Conservation (phyloP, 2,888 invertebrate genomes). For the Eucera pruinosa region DNA sequence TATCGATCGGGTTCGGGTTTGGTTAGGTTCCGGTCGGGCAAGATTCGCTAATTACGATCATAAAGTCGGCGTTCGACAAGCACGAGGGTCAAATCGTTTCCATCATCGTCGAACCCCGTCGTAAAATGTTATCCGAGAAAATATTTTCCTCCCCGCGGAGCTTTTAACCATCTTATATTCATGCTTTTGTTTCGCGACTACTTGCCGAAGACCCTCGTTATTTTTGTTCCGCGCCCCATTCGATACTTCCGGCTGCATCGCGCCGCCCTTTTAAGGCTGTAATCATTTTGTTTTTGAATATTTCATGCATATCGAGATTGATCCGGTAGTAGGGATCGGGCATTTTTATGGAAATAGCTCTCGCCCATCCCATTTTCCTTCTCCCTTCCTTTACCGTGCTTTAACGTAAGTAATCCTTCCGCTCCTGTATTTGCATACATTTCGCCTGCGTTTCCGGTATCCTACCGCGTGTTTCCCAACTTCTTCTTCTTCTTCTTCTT, state of each 20-base stretch:
- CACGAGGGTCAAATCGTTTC: neutral
- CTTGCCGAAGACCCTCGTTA: constrained; percentile 41
- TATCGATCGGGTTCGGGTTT: neutral
- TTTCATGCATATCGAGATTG: constrained; percentile 60
- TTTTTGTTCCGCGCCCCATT: constrained; percentile 36
- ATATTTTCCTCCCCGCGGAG: constrained; percentile 26
- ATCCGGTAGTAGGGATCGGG: constrained; percentile 51
- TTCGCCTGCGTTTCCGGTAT: constrained; percentile 55
- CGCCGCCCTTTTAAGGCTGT: constrained; percentile 48
- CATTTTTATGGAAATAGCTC: constrained; percentile 60
- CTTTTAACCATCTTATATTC: constrained; percentile 54
- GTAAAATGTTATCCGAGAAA: constrained; percentile 41
- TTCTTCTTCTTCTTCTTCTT: constrained; percentile 1
- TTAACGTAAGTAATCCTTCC: constrained; percentile 62
- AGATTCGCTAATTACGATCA: constrained; percentile 10
- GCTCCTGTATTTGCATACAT: constrained; percentile 57
- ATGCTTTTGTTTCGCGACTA: constrained; percentile 43
- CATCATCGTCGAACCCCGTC: constrained; percentile 2
- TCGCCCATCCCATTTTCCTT: neutral
- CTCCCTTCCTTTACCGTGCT: constrained; percentile 26
- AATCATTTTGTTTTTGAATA: constrained; percentile 62
- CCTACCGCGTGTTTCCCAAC: constrained; percentile 37
- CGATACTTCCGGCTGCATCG: constrained; percentile 48
- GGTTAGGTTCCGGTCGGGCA: no score
- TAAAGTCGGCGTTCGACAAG: neutral